Base-by-base conservation (phyloP, 2,113 vertebrate species). In the Nesoenas mayeri region DNA sequence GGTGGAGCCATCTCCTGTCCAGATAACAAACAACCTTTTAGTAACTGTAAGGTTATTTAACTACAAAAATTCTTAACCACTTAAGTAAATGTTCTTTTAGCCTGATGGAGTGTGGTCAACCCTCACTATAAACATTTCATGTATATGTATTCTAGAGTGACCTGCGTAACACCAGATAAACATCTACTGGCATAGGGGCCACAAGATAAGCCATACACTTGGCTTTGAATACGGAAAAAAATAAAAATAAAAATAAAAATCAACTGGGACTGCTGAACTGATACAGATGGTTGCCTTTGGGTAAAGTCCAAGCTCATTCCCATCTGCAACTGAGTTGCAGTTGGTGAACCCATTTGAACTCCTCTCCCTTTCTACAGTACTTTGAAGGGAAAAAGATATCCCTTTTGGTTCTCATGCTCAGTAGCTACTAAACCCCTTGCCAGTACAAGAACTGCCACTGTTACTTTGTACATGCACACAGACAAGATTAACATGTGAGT, bases 1-100 rank as follows among this genome's bases (percentile, higher is more conserved):
- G 69, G 94, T 97, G 96, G 96, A 97, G 96, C 96, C 96, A 96
- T 38, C 96, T 97, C 88, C 96, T 96, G 96, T 95, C 80, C 38
- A 0, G 85, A 96, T 84, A 95, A 93, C 58, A 97, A 96, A 97
- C 69, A 88, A 78, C 64, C 47, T 77, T 67, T 88, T 24, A 56
- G 17, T 70, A 92, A 83, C 72, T 56, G 38, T 22, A 19, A 48
- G 83, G 85, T 72, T 77, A 58, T 44, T 85, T 50, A 85, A 90
- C 71, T 62, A 60, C 36, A 66, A 90, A 75, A 56, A 36, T 60
- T 89, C 38, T 60, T 84, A 60, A 60, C 15, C 29, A 72, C 34
- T 48, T 6, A 81, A 71, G 24, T 34, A 73, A 77, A 80, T 15
- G 19, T 40, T 70, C 47, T 83, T 83, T 58, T 26, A 73, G n/a